Base-by-base conservation (phyloP, 2,888 invertebrate species). In the Pachycephus smyrnensis region DNA sequence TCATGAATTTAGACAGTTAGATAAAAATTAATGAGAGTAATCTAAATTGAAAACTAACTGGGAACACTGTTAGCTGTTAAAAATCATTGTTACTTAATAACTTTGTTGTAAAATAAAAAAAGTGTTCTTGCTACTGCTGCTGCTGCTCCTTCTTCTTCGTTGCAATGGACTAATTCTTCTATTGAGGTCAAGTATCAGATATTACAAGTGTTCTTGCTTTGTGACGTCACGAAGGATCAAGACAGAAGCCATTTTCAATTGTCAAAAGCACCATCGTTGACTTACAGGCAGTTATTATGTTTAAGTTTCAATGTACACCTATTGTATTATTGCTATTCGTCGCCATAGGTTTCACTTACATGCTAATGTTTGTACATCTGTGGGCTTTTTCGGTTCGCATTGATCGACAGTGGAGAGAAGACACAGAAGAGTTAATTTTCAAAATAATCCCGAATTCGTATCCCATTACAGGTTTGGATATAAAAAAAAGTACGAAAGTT, bases 251-350 rank as follows among this genome's bases (percentile, higher is more conserved):
- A 1, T 33, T 75, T 55, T 71, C 40, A 37, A 69, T 75, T 81
- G 79, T 76, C 82, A 80, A 77, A 79, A 82, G 84, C 83, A 86
- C 82, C 85, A 84, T 76, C 82, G 73, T 75, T 77, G 80, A 86
- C 82, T 81, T 81, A 83, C 82, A 79, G 81, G 83, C 81, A 80
- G 77, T 84, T 80, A 79, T 79, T 55, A 55, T 55, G 55, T 9
- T 55, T 55, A 23, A 80, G 80, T 82, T 78, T 78, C 80, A 87
- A 88, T 86, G 84, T 88, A 89, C 87, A 89, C 83, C 83, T 89
- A 89, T 82, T 79, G 73, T 84, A 84, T 89, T 89, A 88, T 89
- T 89, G 88, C 88, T 89, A 89, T 88, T 85, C 80, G 79, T 88
- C 88, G 86, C 86, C 85, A 82, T 85, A 83, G 84, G 78, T 86